Evolutionary conservation across 1,140 invertebrate genomes (phyloP), one percentile per base, ranked within the genome.

Genomic region (Pseudomyrmex concolor): DNA sequence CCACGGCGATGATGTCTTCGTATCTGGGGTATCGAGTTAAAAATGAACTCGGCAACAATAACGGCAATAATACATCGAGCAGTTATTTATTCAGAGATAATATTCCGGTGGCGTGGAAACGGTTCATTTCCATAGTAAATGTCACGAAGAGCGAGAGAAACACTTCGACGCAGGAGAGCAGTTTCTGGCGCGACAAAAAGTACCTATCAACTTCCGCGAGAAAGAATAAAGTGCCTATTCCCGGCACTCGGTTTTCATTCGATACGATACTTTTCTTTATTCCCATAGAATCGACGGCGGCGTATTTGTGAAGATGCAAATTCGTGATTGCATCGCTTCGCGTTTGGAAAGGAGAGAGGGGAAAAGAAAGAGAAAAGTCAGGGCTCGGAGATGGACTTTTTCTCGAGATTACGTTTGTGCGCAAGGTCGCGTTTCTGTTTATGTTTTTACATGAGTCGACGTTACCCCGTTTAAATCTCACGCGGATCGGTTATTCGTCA

Each of bases 41-140:
- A 54, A 34, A 34, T 34, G 3, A 34, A 25, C 72, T 50, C 67
- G 13, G 10, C 60, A 72, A 59, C 17, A 22, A 50, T 60, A 76
- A 59, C 50, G 45, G 25, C 22, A 22, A 87, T 87, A 34, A 34
- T 34, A 80, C 73, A 87, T 87, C 57, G 48, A 34, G 10, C 43
- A 22, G 25, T 80, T 86, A 78, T 86, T 51, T 19, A 22, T 7
- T 22, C 68, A 54, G 45, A 70, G 50, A 68, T 57, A 63, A 63
- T 60, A n/a, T 22, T 59, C 45, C 34, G 5, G 59, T 72, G 82
- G 59, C 59, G 68, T 70, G 55, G 45, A 68, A 57, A 70, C 10
- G 50, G 48, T 76, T 83, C 66, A 76, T 86, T 86, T 83, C 64
- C 77, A 85, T 86, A 76, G 17, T 34, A 45, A 17, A n/a, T 62